Evolutionary conservation across 2,113 vertebrate genomes (phyloP), one percentile per base, ranked within the genome.

Genomic region (Pithys albifrons): DNA sequence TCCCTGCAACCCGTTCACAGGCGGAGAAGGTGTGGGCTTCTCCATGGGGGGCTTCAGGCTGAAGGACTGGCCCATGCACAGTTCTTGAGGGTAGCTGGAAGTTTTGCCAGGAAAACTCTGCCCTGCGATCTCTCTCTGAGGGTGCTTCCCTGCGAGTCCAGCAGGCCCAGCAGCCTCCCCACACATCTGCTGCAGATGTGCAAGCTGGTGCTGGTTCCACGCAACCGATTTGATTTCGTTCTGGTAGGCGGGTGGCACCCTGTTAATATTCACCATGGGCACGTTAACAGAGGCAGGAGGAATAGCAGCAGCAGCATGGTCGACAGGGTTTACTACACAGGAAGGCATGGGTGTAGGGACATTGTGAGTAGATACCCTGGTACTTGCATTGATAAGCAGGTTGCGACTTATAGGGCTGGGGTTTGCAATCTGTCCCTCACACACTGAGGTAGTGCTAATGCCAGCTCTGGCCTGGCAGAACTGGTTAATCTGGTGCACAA

Each of bases 381-480:
- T 99, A 98, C 99, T 99, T 97, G 99, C 99, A 97, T 99, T 99
- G 97, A 99, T 99, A 96, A 99, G 99, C 98, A 99, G 98, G 98
- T 99, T 99, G 95, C 99, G 99, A 98, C 99, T 99, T 97, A 99
- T 99, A 96, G 99, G 99, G 98, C 99, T 99, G 96, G 99, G 99
- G 98, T 99, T 99, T 98, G 99, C 99, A 48, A 99, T 99, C 98
- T 99, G 99, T 97, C 99, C 99, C 98, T 99, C 99, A 90, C 99
- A 99, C 95, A 99, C 98, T 97, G 99, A 99, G 97, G 99, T 99
- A 98, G 98, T 98, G 91, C 98, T 99, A 90, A 98, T 98, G 79
- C 99, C 98, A 96, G 99, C 99, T 97, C 99, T 98, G 91, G 99
- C 98, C 98, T 99, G 99, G 98, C 99, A 99, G 98, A 99, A 99